Evolutionary conservation across 2,797 vertebrate genomes (phyloP).

Genomic region (Setipinna tenuifilis): DNA sequence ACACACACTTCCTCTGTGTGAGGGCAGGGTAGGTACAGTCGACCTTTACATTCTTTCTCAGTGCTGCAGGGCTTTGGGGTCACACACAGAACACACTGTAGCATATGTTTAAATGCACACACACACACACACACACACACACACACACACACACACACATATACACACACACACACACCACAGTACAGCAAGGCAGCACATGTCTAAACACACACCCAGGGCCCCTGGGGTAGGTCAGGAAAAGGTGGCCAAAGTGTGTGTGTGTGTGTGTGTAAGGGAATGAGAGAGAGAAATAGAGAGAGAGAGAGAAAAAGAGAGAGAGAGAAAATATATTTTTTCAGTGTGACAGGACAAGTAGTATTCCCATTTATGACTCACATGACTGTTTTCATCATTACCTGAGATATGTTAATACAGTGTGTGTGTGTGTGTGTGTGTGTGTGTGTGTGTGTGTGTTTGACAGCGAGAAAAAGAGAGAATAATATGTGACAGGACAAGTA

Average conservation of each 20-base stretch:
- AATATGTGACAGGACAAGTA: no score
- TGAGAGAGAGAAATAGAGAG: no score
- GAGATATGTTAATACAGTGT: no score
- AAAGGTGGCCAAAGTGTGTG: neutral
- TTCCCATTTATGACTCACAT: neutral
- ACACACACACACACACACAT: no score
- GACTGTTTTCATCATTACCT: neutral
- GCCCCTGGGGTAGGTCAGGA: neutral
- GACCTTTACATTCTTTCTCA: neutral
- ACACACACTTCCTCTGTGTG: neutral
- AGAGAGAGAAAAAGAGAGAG: no score
- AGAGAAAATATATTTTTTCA: no score
- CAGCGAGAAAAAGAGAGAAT: no score
- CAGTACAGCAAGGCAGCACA: neutral
- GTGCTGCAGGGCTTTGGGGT: neutral
- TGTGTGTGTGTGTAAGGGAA: neutral
- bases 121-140: no score
- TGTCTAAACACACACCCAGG: neutral
- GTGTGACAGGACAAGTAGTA: neutral
- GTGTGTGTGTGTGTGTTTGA: no score
- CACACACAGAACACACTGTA: neutral
- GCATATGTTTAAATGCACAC: no score
- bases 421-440: no score
- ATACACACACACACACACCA: neutral
- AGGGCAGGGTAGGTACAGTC: neutral